Evolutionary conservation across 2,888 invertebrate species (phyloP), one percentile per base, ranked within the genome.

Genomic region (Drosophila affinis): DNA sequence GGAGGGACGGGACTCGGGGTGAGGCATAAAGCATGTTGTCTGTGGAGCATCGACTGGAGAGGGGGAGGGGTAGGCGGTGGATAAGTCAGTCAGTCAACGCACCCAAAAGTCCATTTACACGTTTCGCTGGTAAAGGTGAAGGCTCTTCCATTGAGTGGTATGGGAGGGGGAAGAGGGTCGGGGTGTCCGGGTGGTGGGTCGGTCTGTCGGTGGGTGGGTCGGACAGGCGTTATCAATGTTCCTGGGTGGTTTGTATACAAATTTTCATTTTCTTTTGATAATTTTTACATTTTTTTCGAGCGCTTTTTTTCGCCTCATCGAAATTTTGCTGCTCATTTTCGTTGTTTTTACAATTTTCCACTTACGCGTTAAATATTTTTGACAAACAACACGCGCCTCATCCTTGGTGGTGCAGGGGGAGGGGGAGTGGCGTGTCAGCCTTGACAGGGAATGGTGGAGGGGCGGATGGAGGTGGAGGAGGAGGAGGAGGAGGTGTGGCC

Each of bases 41-140:
- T 39, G 39, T 39, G 39, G 39, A 39, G 39, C 39, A 2, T 39
- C 6, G 14, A 6, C 6, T 51, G 44, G 21, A 21, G 17, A 21
- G 21, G 21, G 21, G 21, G 3, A 21, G 21, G 21, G 21, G 21
- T 21, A 45, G 48, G 34, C 21, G 60, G 63, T 53, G 62, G 71
- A 70, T 70, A 83, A 83, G 82, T 83, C 82, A 82, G 75, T 81
- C 82, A 87, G 87, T 87, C 83, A 83, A 85, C 82, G 79, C 72
- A 70, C 49, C 73, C 75, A 63, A 74, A 79, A 77, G 77, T 81
- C 87, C 88, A 85, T 88, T 85, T 85, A 77, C 88, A 88, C 81
- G 84, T 85, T 64, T 76, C 77, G 73, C 67, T 73, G 75, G 71
- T 5, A 45, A 68, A 67, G 65, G 65, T 68, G 65, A 68, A 44